Evolutionary conservation across 2,113 vertebrate genomes (phyloP), one percentile per base, ranked within the genome.

Genomic region (Nothoprocta perdicaria): DNA sequence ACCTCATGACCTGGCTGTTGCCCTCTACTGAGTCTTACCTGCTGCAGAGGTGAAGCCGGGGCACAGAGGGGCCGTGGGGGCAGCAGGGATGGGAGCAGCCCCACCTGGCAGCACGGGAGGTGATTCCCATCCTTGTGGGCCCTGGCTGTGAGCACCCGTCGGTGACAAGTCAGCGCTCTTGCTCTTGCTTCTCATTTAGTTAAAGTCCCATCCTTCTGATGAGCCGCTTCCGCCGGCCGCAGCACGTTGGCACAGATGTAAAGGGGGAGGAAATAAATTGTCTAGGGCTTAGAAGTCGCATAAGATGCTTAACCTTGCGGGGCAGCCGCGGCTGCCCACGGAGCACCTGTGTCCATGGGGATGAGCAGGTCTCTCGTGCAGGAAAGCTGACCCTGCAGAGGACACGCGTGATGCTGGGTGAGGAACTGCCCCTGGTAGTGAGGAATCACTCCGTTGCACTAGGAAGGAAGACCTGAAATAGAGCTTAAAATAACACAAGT

Each of bases 101-200:
- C 45, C 2, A 6, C 12, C n/a, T 48, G 38, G 31, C 29, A 46
- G 43, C 21, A 5, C 6, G 45, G 57, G 63, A 55, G 41, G n/a
- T 3, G 71, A 13, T 12, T 45, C n/a, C 19, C 41, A 22, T 57
- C 2, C 3, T 31, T 13, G 14, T 14, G 7, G 14, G 43, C 41
- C 1, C 21, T 14, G 57, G 11, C 38, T 45, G 53, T 11, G 22
- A 40, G 14, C 27, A 5, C 12, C 2, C 26, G 9, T 46, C 13
- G 0, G 50, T 14, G 52, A 7, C 10, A 2, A 24, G 8, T 46
- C 16, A 0, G 50, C 14, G 33, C n/a, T 33, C 29, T 40, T 40
- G n/a, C 10, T 73, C n/a, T 62, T 48, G 19, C 24, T 61, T 14
- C 50, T 73, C 27, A 16, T 9, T 69, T 40, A 66, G 43, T 48